Conservation (phyloP, 2,888 invertebrate genomes). For the Stenodera caucasica region DNA sequence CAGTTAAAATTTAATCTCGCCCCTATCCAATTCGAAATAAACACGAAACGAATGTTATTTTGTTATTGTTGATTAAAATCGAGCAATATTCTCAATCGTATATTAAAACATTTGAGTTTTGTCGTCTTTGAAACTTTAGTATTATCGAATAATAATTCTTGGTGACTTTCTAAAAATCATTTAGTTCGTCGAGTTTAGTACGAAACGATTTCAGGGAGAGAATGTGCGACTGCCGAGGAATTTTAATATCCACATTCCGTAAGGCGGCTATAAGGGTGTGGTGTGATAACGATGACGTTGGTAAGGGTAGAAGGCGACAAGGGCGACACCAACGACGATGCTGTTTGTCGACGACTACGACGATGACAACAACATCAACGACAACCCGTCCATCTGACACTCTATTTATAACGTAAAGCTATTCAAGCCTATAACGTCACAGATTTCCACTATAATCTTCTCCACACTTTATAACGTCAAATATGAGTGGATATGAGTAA, state of each 20-base stretch:
- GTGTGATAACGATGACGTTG: slow-evolving; percentile 32
- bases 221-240: slow-evolving; percentile 39
- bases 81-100: no score
- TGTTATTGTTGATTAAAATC: no score
- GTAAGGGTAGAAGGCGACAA: slow-evolving; percentile 34
- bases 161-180: slow-evolving; percentile 40
- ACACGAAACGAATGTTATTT: no score
- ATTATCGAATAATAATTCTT: slow-evolving; percentile 41
- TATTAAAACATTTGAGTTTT: slow-evolving; percentile 33
- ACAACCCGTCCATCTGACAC: background rate
- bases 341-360: background rate
- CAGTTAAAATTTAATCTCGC: slow-evolving; percentile 2
- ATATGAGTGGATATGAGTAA: no score
- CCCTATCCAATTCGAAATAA: no score
- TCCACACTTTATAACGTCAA: no score
- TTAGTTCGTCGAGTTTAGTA: slow-evolving; percentile 35
- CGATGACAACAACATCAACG: background rate
- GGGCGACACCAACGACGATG: slow-evolving; percentile 5
- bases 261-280: slow-evolving; percentile 28
- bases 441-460: background rate
- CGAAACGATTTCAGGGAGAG: slow-evolving; percentile 28
- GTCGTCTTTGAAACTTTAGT: slow-evolving; percentile 23
- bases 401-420: background rate
- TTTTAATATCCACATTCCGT: slow-evolving; percentile 46
- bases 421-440: background rate